Conservation (phyloP, 2,113 vertebrate species). For the Ceyx cyanopectus region DNA sequence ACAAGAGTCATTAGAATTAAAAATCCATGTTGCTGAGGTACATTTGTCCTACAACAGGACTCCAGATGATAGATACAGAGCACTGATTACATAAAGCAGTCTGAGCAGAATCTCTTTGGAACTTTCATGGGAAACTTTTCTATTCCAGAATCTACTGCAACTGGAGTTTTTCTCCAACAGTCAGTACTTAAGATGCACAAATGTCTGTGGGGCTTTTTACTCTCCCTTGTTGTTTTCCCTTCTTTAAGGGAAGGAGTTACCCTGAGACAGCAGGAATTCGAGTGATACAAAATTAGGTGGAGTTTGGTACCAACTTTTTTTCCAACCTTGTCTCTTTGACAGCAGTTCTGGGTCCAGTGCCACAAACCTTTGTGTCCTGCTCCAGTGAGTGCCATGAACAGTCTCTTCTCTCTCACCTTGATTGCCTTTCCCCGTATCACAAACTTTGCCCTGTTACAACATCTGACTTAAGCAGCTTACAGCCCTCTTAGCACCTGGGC, state of each 20-base stretch:
- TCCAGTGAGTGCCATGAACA: fast-evolving
- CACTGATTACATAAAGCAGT: neutral
- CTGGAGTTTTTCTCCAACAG: neutral
- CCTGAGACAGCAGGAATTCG: neutral
- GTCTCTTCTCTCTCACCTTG: neutral
- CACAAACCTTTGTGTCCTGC: neutral
- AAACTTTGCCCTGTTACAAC: neutral
- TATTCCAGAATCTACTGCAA: neutral
- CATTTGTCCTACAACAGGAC: neutral
- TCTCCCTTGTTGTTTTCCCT: neutral
- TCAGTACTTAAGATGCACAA: neutral
- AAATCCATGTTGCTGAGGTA: neutral
- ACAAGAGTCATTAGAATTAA: neutral
- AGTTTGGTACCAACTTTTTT: neutral
- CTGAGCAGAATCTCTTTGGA: neutral
- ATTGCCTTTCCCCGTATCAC: neutral
- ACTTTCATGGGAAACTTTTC: neutral
- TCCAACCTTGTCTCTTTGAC: neutral
- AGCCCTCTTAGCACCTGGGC: neutral
- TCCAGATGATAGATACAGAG: neutral
- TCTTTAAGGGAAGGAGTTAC: neutral
- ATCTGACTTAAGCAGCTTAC: neutral
- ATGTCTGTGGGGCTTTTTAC: neutral
- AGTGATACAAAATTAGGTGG: neutral
- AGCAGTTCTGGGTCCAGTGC: neutral